Percentiles rank a stretch among this genome's conserved stretches.
These are phyloP conservation scores for Idaea dimidiata DNA, from an alignment of 2,888 invertebrate species.

Conservation along the genomic window DNA sequence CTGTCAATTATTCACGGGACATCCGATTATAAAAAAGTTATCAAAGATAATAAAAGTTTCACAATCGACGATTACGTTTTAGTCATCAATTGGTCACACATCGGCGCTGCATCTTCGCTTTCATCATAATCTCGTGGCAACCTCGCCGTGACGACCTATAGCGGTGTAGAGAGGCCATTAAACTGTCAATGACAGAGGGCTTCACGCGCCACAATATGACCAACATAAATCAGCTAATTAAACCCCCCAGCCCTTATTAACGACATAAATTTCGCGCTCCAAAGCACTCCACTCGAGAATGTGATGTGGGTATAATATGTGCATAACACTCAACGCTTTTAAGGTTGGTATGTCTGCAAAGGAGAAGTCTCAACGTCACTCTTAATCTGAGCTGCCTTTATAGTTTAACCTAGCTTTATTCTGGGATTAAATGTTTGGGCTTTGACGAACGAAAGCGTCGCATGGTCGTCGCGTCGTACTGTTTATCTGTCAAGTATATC, in stretches of 20 bases:
- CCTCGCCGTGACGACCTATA: constrained; percentile 40
- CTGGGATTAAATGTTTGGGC: constrained; percentile 12
- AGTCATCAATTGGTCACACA: constrained; percentile 39
- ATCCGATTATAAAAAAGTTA: constrained; percentile 18
- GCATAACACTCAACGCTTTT: constrained; percentile 49
- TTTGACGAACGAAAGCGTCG: background rate
- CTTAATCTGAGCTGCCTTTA: constrained; percentile 41
- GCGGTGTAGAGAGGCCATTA: constrained; percentile 54
- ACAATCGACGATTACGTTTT: constrained; percentile 14
- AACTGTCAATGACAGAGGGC: constrained; percentile 65
- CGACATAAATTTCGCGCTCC: constrained; percentile 74
- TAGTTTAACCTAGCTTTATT: constrained; percentile 31
- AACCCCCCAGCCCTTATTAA: constrained; percentile 75
- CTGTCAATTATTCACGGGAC: constrained; percentile 3
- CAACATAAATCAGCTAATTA: constrained; percentile 77
- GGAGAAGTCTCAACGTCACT: constrained; percentile 38
- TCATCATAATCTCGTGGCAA: constrained; percentile 41
- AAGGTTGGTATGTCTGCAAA: constrained; percentile 25
- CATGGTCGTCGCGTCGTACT: no score
- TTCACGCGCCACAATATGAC: constrained; percentile 67
- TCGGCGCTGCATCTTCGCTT: constrained; percentile 42
- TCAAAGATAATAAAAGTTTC: constrained; percentile 19
- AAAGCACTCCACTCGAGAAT: constrained; percentile 61
- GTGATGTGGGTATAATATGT: constrained; percentile 66
- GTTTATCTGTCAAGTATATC: background rate